Base-by-base conservation (phyloP, 2,888 invertebrate species). In the Pachymerium ferrugineum region DNA sequence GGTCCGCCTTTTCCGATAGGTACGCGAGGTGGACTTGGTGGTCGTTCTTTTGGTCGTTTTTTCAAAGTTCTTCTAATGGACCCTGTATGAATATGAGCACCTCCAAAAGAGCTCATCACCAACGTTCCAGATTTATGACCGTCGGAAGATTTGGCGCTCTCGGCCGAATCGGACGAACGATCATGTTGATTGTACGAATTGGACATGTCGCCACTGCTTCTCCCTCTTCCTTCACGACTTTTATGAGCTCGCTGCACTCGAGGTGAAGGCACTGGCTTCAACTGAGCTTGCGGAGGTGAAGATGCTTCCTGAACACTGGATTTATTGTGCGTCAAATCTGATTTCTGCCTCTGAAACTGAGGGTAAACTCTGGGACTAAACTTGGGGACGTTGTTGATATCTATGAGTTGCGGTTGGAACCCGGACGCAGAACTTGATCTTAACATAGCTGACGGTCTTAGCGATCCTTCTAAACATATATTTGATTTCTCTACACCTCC, bases 111-210 rank as follows among this genome's bases (percentile, higher is more conserved):
- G 22, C 70, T 70, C 19, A 25, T 30, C n/a, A 33, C 19, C 19
- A 70, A 22, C 10, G 74, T 35, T n/a, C n/a, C 35, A 6, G 70
- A 35, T 67, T 73, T 73, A 5, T 10, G 22, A 30, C 30, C 62
- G 25, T 76, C 12, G 83, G 84, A 54, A 84, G 85, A 77, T 77
- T 86, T 87, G 29, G 85, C 84, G 71, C 85, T 87, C 77, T 86
- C 85, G 81, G 86, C 85, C 69, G 86, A 86, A 77, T 87, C 86
- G 0, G 86, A 86, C 3, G 87, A 86, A 1, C 87, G 86, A 78
- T 90, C 89, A 8, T 67, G 73, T 29, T 33, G 73, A 62, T 62
- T 30, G 22, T 22, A 28, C 25, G 62, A 31, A 4, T 22, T 47
- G 8, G 73, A 67, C 38, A 29, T 70, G n/a, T 30, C 70, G 14